Conservation (phyloP, 2,888 invertebrate genomes). For the Folsomia candida region DNA sequence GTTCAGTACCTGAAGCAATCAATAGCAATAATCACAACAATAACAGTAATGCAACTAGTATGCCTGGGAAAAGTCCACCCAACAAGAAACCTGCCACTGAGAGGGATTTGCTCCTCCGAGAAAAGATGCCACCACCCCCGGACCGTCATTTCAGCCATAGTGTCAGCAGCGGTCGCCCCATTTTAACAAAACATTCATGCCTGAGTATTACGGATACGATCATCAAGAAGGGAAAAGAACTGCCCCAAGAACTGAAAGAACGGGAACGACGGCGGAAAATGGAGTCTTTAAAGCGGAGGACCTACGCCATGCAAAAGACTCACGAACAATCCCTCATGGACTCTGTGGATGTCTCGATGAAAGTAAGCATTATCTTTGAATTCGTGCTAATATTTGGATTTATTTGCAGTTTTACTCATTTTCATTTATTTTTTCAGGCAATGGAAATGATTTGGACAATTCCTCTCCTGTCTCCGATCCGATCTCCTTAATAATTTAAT, state of each 20-base stretch:
- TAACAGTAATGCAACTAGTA: conserved; percentile 2
- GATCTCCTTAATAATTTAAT: conserved; percentile 36
- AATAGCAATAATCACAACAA: background rate
- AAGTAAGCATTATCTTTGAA: too few relatives aligned
- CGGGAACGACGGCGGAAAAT: conserved; percentile 28
- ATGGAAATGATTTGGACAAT: conserved; percentile 41
- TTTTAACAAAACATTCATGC: conserved; percentile 7
- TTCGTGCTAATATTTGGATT: too few relatives aligned
- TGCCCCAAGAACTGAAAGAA: conserved; percentile 33
- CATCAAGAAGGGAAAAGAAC: conserved; percentile 32
- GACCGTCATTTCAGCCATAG: background rate
- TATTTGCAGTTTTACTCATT: too few relatives aligned
- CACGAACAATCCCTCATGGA: conserved; percentile 37
- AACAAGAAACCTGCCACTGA: background rate
- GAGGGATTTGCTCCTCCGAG: background rate
- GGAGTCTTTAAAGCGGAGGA: conserved; percentile 33
- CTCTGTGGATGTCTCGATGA: conserved; percentile 38
- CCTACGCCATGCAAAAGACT: conserved; percentile 33
- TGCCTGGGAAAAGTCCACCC: conserved; percentile 8
- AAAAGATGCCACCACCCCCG: background rate
- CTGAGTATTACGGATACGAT: conserved; percentile 42
- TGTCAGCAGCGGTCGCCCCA: background rate
- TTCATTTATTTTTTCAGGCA: too few relatives aligned
- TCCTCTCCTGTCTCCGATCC: conserved; percentile 38
- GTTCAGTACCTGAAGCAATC: background rate